Conservation (phyloP, 2,888 invertebrate species). For the Oscheius sp. region DNA sequence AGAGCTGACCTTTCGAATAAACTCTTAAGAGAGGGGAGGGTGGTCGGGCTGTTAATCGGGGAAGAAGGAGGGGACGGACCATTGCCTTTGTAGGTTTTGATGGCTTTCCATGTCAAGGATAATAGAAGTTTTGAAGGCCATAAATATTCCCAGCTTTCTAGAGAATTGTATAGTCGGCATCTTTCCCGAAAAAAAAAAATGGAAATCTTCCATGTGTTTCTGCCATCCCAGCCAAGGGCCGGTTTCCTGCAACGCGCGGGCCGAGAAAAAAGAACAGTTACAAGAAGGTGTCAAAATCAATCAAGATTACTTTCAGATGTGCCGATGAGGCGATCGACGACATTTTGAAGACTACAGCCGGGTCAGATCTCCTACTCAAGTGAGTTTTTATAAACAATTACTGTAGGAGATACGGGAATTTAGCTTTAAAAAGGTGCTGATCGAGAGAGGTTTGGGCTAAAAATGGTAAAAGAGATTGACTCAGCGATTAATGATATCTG, state of each 20-base stretch:
- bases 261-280: not conserved
- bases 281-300: not conserved
- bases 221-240: no score
- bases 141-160: no score
- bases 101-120: conserved; percentile 12
- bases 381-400: no score
- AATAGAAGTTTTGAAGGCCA: no score
- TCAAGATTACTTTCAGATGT: conserved; percentile 2
- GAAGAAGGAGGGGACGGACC: not conserved
- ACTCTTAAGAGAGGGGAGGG: not conserved
- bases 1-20: conserved; percentile 20
- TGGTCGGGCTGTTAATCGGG: conserved; percentile 3
- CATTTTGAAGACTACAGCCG: conserved; percentile 46
- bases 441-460: not conserved
- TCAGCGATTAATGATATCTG: no score
- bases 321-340: conserved; percentile 45
- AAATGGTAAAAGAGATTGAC: no score
- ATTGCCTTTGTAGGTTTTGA: conserved; percentile 11
- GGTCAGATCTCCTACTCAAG: conserved; percentile 46
- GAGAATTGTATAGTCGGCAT: no score
- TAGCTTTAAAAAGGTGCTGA: no score
- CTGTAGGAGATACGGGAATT: no score
- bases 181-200: no score
- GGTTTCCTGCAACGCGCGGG: no score
- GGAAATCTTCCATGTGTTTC: no score